phyloP scores from a whole-genome alignment of 2,797 vertebrate species.

The Gymnoscopelus braueri region DNA sequence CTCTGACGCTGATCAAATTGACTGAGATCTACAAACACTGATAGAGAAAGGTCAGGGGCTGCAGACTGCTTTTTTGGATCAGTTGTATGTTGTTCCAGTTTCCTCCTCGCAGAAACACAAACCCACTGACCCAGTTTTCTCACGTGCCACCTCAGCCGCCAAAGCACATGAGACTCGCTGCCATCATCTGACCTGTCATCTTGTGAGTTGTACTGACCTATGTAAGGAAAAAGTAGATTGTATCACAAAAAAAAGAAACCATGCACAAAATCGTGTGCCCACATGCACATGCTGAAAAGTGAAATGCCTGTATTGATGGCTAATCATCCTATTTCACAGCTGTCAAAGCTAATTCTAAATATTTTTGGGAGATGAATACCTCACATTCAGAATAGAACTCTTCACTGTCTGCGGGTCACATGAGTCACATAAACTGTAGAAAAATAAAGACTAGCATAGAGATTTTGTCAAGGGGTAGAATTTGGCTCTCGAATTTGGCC shows the following conservation, averaged over 20 bases:
- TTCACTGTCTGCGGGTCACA: constrained; percentile 26
- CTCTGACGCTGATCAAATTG: background rate
- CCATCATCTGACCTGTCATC: constrained; percentile 10
- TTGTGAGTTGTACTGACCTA: background rate
- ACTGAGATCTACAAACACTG: background rate
- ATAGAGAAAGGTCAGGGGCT: background rate
- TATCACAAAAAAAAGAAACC: background rate
- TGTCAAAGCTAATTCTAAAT: constrained; percentile 18
- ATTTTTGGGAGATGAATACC: constrained; percentile 28
- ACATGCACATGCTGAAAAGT: background rate
- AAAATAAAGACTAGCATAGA: background rate
- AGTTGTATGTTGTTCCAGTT: background rate
- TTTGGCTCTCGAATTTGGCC: background rate
- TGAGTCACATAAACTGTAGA: constrained; percentile 10
- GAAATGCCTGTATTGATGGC: constrained; percentile 6
- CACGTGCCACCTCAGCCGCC: background rate
- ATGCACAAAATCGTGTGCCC: background rate
- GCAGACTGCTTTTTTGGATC: background rate
- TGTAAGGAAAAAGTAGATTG: constrained; percentile 2
- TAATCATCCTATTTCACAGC: constrained; percentile 13
- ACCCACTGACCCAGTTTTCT: constrained; percentile 25
- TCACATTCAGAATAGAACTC: constrained; percentile 3
- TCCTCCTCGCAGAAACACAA: constrained; percentile 16
- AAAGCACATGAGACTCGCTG: constrained; percentile 8
- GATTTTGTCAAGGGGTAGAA: background rate